Evolutionary conservation across 2,797 vertebrate genomes (phyloP).

Genomic region (Tragopan temminckii): DNA sequence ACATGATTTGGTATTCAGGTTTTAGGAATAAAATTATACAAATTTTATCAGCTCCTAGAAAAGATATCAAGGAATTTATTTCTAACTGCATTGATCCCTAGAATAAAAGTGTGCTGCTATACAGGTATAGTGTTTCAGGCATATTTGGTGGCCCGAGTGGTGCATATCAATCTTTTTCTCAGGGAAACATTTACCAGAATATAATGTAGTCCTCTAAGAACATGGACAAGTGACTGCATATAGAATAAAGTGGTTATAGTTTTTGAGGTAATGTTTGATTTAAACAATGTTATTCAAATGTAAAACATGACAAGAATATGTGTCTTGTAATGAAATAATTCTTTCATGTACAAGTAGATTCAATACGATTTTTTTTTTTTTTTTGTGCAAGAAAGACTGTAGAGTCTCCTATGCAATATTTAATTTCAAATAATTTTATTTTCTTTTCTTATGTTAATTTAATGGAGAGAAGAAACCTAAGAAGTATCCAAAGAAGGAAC

Average conservation of each 20-base stretch:
- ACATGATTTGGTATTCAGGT: background rate
- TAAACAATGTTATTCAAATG: background rate
- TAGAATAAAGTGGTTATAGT: background rate
- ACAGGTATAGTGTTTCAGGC: background rate
- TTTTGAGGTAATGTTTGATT: background rate
- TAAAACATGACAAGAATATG: background rate
- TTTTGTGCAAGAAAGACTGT: background rate
- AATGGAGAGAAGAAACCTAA: background rate
- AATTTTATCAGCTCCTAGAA: background rate
- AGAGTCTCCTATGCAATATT: background rate
- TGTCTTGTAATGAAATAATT: background rate
- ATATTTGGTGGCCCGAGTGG: background rate
- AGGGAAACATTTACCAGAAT: background rate
- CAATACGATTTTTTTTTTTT: background rate
- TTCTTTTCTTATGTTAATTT: background rate
- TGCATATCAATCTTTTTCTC: background rate
- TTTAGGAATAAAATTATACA: background rate
- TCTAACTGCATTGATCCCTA: background rate
- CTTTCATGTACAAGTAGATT: background rate
- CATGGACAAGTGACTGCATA: background rate
- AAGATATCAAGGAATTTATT: background rate
- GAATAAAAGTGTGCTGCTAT: background rate
- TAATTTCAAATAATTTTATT: background rate
- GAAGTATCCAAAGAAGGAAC: background rate
- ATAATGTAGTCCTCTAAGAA: background rate